These are phyloP conservation scores for Anodontia alba DNA, from an alignment of 2,888 invertebrate genomes.

Conservation along the genomic window DNA sequence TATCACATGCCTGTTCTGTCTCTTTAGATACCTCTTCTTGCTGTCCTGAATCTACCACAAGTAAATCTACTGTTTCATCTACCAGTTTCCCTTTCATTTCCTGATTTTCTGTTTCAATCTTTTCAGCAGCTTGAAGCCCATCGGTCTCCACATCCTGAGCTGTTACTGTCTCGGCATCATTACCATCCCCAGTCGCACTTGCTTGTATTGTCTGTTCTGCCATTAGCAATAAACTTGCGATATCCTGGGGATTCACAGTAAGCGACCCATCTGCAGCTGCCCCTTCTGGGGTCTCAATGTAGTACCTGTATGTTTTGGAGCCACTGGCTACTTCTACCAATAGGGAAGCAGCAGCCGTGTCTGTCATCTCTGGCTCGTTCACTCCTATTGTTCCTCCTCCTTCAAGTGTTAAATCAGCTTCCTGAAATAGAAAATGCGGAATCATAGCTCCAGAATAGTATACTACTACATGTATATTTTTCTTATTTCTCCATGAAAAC, in stretches of 20 bases:
- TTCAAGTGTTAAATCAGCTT: not conserved
- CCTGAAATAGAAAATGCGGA: too few species aligned
- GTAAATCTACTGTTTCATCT: not conserved
- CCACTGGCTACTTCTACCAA: constrained; percentile 66
- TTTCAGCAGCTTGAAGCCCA: not conserved
- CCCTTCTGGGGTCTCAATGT: constrained; percentile 60
- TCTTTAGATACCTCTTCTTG: too few species aligned
- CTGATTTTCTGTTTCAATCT: not conserved
- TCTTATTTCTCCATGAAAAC: too few species aligned
- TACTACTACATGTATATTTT: too few species aligned
- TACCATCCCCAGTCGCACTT: not conserved
- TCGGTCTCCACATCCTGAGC: not conserved
- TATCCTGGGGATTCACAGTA: constrained; percentile 62
- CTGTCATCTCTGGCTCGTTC: not conserved
- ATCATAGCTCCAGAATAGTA: too few species aligned
- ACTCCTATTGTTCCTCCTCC: not conserved
- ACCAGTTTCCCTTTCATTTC: not conserved
- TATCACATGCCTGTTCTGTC: too few species aligned
- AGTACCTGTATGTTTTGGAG: constrained; percentile 63
- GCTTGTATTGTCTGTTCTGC: constrained; percentile 62
- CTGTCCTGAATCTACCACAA: too few species aligned
- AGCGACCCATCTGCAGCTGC: constrained; percentile 48
- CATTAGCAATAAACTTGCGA: constrained; percentile 66
- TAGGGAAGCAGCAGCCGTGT: constrained; percentile 43
- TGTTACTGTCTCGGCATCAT: not conserved